Base-by-base conservation (phyloP, 2,797 vertebrate species). In the Chloroceryle amazona region DNA sequence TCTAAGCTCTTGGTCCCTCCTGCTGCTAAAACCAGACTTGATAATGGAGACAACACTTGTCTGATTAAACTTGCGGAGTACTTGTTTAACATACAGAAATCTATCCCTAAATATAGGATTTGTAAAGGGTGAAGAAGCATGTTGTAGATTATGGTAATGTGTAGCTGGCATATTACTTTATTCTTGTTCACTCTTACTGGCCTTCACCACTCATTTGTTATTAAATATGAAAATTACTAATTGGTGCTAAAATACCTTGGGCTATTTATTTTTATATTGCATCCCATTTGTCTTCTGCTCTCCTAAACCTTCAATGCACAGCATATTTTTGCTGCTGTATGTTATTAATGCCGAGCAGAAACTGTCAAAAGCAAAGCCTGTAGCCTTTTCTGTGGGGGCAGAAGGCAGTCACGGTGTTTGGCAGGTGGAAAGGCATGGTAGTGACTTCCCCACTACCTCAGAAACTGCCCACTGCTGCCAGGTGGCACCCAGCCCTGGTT, bases 111-210 rank as follows among this genome's bases (percentile, higher is more conserved):
- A 15, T 15, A 23, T 35, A 22, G 22, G 62, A 21, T 25, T 25
- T 1, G 1, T 19, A 29, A 46, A n/a, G 0, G 1, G 29, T 22
- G 60, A 35, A 62, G 49, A 41, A 47, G 35, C 4, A 1, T 26
- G 9, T 31, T 81, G 85, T 72, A 10, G 18, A 9, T 51, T 22
- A 22, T 7, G 4, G 17, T 54, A 19, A 15, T 14, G 17, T 76
- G 42, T 28, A 84, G 54, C 37, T 68, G 49, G 58, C 23, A 11
- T 62, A 8, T 11, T 58, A 35, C 15, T n/a, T 57, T 49, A 18
- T 26, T 61, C 26, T 78, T 28, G 9, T 67, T 57, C 31, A 19
- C 25, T 33, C 25, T 63, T 54, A 68, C 39, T 60, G 44, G 46
- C 41, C 44, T 60, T 54, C 55, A 28, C 42, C 55, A 12, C 23